Percentiles rank a stretch among this genome's conserved stretches.
phyloP scores from a whole-genome alignment of 2,797 vertebrate genomes.

The Hybognathus amarus region DNA sequence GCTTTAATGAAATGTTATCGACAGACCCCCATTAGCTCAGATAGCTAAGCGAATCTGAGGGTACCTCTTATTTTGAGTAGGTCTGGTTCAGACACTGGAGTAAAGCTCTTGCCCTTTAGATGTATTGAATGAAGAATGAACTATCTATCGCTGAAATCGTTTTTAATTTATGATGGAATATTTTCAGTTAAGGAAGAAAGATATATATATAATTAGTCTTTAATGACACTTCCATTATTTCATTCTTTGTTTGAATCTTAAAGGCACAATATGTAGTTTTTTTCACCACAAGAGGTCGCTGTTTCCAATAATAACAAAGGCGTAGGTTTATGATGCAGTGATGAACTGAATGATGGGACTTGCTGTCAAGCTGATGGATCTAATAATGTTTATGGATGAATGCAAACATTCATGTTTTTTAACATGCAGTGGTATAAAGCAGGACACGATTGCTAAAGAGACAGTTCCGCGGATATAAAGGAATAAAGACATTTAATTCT shows the following conservation, averaged over 20 bases:
- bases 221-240: background rate
- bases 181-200: background rate
- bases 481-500: too few relatives aligned
- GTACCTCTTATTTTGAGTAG: conserved; percentile 10
- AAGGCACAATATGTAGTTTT: too few relatives aligned
- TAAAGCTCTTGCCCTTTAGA: background rate
- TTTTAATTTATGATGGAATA: conserved; percentile 1
- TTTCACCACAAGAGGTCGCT: too few relatives aligned
- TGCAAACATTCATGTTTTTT: too few relatives aligned
- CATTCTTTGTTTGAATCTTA: background rate
- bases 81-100: background rate
- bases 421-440: too few relatives aligned
- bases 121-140: background rate
- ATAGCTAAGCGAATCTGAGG: background rate
- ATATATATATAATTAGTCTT: background rate
- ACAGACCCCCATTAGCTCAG: conserved; percentile 6
- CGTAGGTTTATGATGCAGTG: too few relatives aligned
- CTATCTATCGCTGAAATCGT: background rate
- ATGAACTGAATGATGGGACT: too few relatives aligned
- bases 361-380: too few relatives aligned
- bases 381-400: too few relatives aligned
- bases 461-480: too few relatives aligned
- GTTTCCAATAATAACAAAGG: too few relatives aligned
- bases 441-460: too few relatives aligned
- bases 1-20: conserved; percentile 36